Base-by-base conservation (phyloP, 2,113 vertebrate species). In the Eulemur macaco region DNA sequence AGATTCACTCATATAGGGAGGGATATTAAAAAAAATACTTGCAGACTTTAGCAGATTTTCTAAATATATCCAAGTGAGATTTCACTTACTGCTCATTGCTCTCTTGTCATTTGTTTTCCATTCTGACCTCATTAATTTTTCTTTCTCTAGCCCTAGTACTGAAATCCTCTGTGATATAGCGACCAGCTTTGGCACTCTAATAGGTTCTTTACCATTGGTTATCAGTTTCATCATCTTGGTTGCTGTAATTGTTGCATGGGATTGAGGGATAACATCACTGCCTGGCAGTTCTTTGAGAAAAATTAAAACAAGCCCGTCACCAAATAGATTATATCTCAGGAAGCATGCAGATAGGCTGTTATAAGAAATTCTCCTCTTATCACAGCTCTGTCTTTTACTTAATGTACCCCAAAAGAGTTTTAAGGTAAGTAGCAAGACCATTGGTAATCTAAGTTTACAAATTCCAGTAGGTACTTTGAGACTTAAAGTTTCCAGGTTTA, bases 301-400 rank as follows among this genome's bases (percentile, higher is more conserved):
- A 91, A 83, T 58, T 91, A 85, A 92, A 97, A 95, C 83, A 94
- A 94, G 42, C n/a, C 52, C 96, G 56, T 80, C 66, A 95, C 69
- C 76, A 87, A 87, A 85, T 54, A 78, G 68, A 89, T 96, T 74
- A 18, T 92, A 78, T 94, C 68, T 95, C 78, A 78, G 56, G 25
- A 89, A 42, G 45, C 7, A 56, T 93, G 21, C 52, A 45, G 47
- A 34, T 47, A 6, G 27, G 27, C 68, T 93, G 23, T 89, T 92
- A 52, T 66, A 74, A 96, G 66, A 96, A 86, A 89, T 84, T 94
- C 68, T 94, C 14, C 4, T 64, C 76, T 89, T 87, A 85, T 64
- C 58, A 63, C 52, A 85, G 21, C 39, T 83, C 85, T 86, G 1
- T 87, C 73, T 91, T 58, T 92, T 85, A 52, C 69, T 89, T 81